Conservation (phyloP, 2,888 invertebrate genomes). For the Pandemis cinnamomeana region DNA sequence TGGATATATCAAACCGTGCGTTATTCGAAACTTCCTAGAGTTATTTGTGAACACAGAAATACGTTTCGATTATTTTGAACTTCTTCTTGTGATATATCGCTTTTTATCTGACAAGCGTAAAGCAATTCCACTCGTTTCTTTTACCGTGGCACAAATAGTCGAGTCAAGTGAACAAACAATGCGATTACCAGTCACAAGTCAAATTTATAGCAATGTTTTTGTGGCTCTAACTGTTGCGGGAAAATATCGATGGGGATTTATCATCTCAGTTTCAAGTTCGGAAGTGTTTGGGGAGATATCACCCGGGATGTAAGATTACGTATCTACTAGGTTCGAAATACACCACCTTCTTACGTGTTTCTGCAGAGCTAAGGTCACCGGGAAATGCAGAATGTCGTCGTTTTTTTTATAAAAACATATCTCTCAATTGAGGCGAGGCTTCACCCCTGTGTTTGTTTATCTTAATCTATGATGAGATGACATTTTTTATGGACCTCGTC, state of each 20-base stretch:
- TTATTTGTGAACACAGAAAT: background rate
- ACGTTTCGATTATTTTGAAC: background rate
- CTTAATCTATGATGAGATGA: too few relatives aligned
- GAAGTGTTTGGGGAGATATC: background rate
- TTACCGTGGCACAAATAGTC: constrained; percentile 37
- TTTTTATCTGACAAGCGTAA: background rate
- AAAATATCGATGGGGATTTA: constrained; percentile 25
- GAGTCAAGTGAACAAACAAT: constrained; percentile 53
- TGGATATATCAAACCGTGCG: background rate
- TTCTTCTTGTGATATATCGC: constrained; percentile 2
- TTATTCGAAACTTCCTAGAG: background rate
- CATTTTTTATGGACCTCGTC: too few relatives aligned
- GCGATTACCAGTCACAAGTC: constrained; percentile 49
- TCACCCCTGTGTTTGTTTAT: too few relatives aligned
- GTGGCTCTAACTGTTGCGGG: constrained; percentile 44
- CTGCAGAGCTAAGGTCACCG: too few relatives aligned
- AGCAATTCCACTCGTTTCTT: constrained; percentile 13
- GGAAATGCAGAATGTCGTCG: too few relatives aligned
- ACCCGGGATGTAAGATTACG: background rate
- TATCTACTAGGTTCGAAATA: background rate
- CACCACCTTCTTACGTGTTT: background rate
- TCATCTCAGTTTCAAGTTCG: constrained; percentile 8
- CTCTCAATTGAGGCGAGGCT: too few relatives aligned
- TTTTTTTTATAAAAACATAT: too few relatives aligned
- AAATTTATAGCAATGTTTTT: constrained; percentile 63